Conservation (phyloP, 2,888 invertebrate species). For the Andrena dorsata region DNA sequence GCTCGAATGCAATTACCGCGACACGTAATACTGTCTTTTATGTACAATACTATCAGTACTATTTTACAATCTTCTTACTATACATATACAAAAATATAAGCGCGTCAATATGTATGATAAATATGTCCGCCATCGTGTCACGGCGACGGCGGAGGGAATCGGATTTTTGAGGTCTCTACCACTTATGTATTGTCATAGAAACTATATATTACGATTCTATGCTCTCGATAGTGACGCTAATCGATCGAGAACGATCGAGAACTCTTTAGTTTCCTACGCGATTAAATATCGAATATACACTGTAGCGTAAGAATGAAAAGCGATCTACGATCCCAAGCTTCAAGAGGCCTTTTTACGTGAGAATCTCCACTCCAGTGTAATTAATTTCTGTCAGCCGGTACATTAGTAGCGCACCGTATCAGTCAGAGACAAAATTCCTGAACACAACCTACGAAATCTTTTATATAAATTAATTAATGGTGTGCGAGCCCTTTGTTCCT, state of each 20-base stretch:
- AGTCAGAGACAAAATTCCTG: background rate
- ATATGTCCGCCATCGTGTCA: conserved; percentile 15
- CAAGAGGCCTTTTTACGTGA: conserved; percentile 14
- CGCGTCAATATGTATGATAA: conserved; percentile 49
- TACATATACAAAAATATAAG: conserved; percentile 64
- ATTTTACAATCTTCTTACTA: conserved; percentile 55
- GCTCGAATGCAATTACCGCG: conserved; percentile 36
- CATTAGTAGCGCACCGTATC: conserved; percentile 16
- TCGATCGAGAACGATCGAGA: conserved; percentile 37
- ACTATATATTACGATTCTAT: conserved; percentile 51
- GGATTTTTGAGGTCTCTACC: conserved; percentile 34
- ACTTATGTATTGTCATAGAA: conserved; percentile 62
- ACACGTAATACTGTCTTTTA: conserved; percentile 46
- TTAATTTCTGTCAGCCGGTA: conserved; percentile 8
- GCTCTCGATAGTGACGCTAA: conserved; percentile 19
- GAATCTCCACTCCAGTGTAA: background rate
- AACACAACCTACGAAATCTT: too few species aligned
- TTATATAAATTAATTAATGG: too few species aligned
- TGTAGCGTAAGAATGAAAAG: conserved; percentile 24
- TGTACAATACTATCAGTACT: conserved; percentile 44
- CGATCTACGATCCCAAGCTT: conserved; percentile 32
- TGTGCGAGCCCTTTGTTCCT: too few species aligned
- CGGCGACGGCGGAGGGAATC: conserved; percentile 3
- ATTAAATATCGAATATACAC: conserved; percentile 35
- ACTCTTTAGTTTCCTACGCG: conserved; percentile 20